Conservation (phyloP, 2,113 vertebrate genomes). For the Phoxinus phoxinus region DNA sequence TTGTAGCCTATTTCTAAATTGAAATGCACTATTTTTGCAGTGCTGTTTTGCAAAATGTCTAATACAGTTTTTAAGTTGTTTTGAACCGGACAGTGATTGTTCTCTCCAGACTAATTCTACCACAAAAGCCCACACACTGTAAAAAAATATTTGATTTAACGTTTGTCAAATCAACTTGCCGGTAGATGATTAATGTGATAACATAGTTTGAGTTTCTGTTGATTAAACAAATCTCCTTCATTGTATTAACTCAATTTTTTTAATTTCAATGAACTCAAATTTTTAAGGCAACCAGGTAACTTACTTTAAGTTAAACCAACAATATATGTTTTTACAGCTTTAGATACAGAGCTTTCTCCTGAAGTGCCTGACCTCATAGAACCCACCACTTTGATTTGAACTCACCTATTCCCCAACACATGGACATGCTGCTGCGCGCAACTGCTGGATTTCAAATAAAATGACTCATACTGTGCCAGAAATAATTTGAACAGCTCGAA, state of each 20-base stretch:
- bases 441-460: conserved; percentile 42
- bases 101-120: conserved; percentile 45
- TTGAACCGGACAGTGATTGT: conserved; percentile 50
- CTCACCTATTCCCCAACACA: conserved; percentile 23
- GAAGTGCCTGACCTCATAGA: conserved; percentile 5
- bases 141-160: too few species aligned
- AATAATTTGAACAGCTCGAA: conserved; percentile 48
- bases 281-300: too few species aligned
- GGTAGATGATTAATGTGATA: too few species aligned
- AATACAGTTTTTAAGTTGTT: conserved; percentile 35
- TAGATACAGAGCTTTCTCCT: conserved; percentile 31
- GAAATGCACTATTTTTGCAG: conserved; percentile 52
- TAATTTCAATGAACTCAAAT: too few species aligned
- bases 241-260: too few species aligned
- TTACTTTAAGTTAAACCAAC: too few species aligned
- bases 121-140: conserved; percentile 21
- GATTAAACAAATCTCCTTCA: too few species aligned
- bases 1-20: background rate
- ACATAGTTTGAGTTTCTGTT: too few species aligned
- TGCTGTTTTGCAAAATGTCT: conserved; percentile 57
- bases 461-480: conserved; percentile 45
- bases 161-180: too few species aligned
- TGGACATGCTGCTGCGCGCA: conserved; percentile 31
- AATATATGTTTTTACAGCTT: background rate
- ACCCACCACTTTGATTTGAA: conserved; percentile 27